Percentiles rank a stretch among this genome's conserved stretches.
phyloP scores from a whole-genome alignment of 2,888 invertebrate genomes.

The Tachina lurida region DNA sequence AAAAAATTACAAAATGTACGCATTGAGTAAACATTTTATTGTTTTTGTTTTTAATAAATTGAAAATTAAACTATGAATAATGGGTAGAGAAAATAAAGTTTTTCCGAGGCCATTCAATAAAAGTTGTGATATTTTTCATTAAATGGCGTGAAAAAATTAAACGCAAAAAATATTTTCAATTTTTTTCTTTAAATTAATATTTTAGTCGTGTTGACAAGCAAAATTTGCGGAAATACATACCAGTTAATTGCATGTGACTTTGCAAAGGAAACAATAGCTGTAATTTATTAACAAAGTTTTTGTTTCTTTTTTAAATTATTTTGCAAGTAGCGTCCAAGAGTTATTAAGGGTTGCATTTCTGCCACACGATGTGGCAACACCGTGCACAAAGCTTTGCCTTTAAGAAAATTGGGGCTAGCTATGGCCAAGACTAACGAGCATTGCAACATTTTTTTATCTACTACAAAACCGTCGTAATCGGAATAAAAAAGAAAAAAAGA shows the following conservation, averaged over 20 bases:
- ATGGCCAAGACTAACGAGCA: no score
- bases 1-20: not conserved
- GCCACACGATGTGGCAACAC: no score
- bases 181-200: not conserved
- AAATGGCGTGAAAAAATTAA: slow-evolving; percentile 12
- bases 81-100: not conserved
- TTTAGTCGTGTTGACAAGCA: not conserved
- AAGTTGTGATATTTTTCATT: not conserved
- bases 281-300: not conserved
- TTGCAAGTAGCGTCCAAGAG: not conserved
- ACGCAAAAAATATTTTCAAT: not conserved
- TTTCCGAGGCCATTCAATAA: slow-evolving; percentile 22
- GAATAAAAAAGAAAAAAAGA: no score
- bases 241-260: slow-evolving; percentile 1
- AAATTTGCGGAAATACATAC: slow-evolving; percentile 27
- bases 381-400: no score
- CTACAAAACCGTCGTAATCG: no score
- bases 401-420: no score
- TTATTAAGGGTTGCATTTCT: not conserved
- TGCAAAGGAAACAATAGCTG: not conserved
- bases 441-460: no score
- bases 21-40: slow-evolving; percentile 17
- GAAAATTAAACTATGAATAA: slow-evolving; percentile 25
- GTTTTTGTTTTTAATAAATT: slow-evolving; percentile 3
- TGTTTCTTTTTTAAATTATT: no score